A percentile compares a stretch with the other conserved stretches of the same genome.
These are phyloP conservation scores for Lymantria monacha DNA, from an alignment of 2,888 invertebrate genomes.

Conservation along the genomic window DNA sequence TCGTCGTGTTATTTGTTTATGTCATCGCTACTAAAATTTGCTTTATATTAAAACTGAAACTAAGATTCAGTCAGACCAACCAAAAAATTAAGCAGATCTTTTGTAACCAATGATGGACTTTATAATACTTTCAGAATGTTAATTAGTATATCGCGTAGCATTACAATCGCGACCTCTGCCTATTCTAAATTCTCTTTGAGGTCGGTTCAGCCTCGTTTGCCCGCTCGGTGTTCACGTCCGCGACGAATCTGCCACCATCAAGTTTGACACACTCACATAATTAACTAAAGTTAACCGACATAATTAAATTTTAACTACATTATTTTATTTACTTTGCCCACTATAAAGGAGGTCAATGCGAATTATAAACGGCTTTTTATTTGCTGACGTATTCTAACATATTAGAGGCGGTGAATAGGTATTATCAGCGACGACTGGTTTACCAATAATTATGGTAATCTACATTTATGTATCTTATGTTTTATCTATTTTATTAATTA, in stretches of 20 bases:
- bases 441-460: neutral
- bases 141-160: constrained; percentile 23
- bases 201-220: constrained; percentile 34
- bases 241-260: constrained; percentile 37
- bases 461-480: neutral
- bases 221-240: constrained; percentile 29
- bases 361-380: constrained; percentile 17
- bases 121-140: constrained; percentile 6
- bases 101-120: neutral
- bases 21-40: constrained; percentile 26
- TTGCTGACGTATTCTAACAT: constrained; percentile 22
- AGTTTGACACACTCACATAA: constrained; percentile 47
- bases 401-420: neutral
- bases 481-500: too few relatives aligned
- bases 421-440: neutral
- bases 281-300: constrained; percentile 41
- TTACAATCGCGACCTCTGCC: constrained; percentile 31
- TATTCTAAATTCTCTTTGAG: constrained; percentile 31
- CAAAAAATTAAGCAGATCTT: neutral
- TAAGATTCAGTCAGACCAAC: neutral
- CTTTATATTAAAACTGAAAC: neutral
- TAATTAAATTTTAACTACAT: constrained; percentile 22
- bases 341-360: constrained; percentile 36
- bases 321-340: constrained; percentile 32
- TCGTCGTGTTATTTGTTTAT: constrained; percentile 38